A percentile compares a stretch with the other conserved stretches of the same genome.
Conservation (phyloP, 2,113 vertebrate genomes). For the Oncorhynchus gorbuscha region DNA sequence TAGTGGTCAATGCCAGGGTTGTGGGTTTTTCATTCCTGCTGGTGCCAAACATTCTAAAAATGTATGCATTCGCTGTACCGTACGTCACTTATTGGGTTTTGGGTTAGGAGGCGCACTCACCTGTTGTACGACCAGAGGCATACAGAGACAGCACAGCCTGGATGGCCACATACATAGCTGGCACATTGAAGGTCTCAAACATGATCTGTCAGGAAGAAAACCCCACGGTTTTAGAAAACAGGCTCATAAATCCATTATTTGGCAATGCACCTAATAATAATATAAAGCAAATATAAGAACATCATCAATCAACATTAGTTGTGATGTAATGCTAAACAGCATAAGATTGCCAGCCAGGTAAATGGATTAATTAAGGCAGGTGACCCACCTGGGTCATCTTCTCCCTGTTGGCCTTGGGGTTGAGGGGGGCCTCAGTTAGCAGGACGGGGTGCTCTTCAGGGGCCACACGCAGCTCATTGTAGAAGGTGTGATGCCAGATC, state of each 20-base stretch:
- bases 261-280: no score
- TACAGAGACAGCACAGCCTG: conserved; percentile 90
- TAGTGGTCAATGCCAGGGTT: neutral
- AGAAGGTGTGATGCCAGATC: conserved; percentile 98
- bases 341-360: no score
- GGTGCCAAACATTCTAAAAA: no score
- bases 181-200: conserved; percentile 93
- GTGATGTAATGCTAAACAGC: no score
- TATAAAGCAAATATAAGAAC: no score
- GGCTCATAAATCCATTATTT: neutral
- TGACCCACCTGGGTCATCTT: conserved; percentile 90
- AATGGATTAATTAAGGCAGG: neutral
- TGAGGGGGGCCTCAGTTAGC: conserved; percentile 91
- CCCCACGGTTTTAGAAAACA: neutral
- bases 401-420: conserved; percentile 94
- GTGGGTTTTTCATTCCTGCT: no score
- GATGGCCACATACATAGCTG: conserved; percentile 91
- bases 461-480: conserved; percentile 91
- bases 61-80: no score
- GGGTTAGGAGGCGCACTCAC: conserved; percentile 63
- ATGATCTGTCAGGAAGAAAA: conserved; percentile 75
- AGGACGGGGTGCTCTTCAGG: conserved; percentile 90
- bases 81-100: no score
- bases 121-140: conserved; percentile 88
- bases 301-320: no score